Evolutionary conservation across 2,888 invertebrate species (phyloP).

Genomic region (Idaea straminata): DNA sequence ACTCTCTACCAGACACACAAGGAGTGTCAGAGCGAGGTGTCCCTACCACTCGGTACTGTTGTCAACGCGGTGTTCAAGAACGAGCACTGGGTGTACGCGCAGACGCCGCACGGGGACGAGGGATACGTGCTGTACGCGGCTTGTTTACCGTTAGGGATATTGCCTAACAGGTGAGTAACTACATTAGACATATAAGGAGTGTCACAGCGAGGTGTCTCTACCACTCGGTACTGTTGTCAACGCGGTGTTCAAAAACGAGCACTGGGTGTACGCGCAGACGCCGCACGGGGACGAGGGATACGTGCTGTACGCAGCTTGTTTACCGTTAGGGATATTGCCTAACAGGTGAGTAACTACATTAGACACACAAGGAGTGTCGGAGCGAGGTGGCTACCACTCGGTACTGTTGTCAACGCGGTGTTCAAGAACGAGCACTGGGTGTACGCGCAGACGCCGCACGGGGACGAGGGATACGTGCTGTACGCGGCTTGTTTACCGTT

Average conservation of each 20-base stretch:
- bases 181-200: slow-evolving; percentile 85
- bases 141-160: slow-evolving; percentile 88
- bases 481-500: slow-evolving; percentile 89
- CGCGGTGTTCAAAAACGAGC: slow-evolving; percentile 91
- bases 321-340: slow-evolving; percentile 88
- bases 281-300: slow-evolving; percentile 93
- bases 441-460: slow-evolving; percentile 92
- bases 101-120: slow-evolving; percentile 91
- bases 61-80: slow-evolving; percentile 93
- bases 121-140: slow-evolving; percentile 89
- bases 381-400: slow-evolving; percentile 79
- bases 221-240: slow-evolving; percentile 92
- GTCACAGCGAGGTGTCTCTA: slow-evolving; percentile 83
- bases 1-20: slow-evolving; percentile 86
- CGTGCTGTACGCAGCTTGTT: slow-evolving; percentile 86
- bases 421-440: slow-evolving; percentile 92
- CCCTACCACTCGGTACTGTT: slow-evolving; percentile 89
- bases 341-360: slow-evolving; percentile 49
- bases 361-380: too few species aligned
- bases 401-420: slow-evolving; percentile 92
- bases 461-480: slow-evolving; percentile 90
- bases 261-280: slow-evolving; percentile 92
- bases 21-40: slow-evolving; percentile 84
- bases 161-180: slow-evolving; percentile 73
- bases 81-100: slow-evolving; percentile 91